phyloP scores from a whole-genome alignment of 2,888 invertebrate species.

The Sturmia bella region DNA sequence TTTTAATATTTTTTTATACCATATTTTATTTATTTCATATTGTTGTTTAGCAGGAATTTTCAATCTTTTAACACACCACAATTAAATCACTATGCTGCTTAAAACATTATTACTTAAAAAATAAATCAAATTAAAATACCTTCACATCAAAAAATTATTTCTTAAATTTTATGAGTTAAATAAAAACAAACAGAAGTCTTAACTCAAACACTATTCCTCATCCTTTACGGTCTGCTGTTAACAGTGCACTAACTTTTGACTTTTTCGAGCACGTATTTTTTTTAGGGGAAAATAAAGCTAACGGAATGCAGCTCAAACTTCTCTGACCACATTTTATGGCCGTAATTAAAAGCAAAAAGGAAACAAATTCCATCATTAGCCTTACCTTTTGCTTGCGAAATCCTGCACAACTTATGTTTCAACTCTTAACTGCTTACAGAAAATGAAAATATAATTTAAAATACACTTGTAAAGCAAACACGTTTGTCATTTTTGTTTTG shows the following conservation, averaged over 20 bases:
- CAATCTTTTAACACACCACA: no score
- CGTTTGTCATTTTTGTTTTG: constrained; percentile 39
- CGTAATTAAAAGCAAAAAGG: constrained; percentile 40
- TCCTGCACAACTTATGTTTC: neutral
- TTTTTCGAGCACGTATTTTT: constrained; percentile 12
- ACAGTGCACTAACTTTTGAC: neutral
- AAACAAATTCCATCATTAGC: constrained; percentile 20
- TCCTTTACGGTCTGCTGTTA: no score
- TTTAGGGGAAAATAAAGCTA: neutral
- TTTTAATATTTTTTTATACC: no score
- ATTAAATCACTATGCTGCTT: no score
- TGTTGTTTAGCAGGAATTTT: no score
- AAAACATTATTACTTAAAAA: no score
- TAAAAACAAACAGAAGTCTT: no score
- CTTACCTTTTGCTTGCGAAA: neutral
- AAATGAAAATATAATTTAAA: constrained; percentile 16
- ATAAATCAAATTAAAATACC: no score
- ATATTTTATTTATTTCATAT: no score
- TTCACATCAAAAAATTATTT: no score
- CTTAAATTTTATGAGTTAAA: no score
- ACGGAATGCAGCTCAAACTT: neutral
- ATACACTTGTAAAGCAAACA: constrained; percentile 31
- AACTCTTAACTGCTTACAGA: neutral
- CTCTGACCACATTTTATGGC: constrained; percentile 22
- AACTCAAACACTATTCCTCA: no score